Conservation (phyloP, 1,140 invertebrate genomes). For the Saccostrea echinata region DNA sequence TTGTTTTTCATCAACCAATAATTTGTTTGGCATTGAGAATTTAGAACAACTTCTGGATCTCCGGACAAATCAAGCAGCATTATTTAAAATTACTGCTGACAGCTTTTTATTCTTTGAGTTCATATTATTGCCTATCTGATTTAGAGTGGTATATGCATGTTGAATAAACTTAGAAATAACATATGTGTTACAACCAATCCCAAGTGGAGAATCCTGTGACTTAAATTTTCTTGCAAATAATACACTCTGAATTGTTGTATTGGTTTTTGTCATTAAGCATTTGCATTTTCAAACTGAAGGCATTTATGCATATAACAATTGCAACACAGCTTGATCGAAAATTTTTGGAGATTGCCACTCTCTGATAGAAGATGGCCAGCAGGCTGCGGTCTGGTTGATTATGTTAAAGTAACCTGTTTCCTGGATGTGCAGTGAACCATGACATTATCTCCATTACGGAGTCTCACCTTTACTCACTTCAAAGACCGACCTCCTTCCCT, state of each 20-base stretch:
- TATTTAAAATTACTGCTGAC: not conserved
- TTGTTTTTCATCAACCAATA: constrained; percentile 9
- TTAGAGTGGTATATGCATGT: too few species aligned
- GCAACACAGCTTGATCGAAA: not conserved
- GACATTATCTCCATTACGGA: not conserved
- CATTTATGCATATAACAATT: too few species aligned
- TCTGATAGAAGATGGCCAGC: too few species aligned
- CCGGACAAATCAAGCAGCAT: not conserved
- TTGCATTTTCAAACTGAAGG: too few species aligned
- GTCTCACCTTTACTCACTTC: not conserved
- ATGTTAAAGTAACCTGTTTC: constrained; percentile 7
- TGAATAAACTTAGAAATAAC: too few species aligned
- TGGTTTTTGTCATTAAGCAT: too few species aligned
- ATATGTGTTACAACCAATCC: too few species aligned
- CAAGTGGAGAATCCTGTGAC: too few species aligned
- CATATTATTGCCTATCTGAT: not conserved
- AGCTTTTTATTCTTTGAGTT: not conserved
- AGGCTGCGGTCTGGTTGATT: not conserved
- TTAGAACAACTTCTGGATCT: not conserved
- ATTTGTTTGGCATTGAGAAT: constrained; percentile 5
- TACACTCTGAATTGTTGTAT: too few species aligned
- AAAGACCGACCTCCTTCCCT: not conserved
- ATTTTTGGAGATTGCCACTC: not conserved
- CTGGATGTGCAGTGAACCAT: not conserved
- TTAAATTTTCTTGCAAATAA: too few species aligned